Base-by-base conservation (phyloP, 2,797 vertebrate species). In the Scleropages formosus region DNA sequence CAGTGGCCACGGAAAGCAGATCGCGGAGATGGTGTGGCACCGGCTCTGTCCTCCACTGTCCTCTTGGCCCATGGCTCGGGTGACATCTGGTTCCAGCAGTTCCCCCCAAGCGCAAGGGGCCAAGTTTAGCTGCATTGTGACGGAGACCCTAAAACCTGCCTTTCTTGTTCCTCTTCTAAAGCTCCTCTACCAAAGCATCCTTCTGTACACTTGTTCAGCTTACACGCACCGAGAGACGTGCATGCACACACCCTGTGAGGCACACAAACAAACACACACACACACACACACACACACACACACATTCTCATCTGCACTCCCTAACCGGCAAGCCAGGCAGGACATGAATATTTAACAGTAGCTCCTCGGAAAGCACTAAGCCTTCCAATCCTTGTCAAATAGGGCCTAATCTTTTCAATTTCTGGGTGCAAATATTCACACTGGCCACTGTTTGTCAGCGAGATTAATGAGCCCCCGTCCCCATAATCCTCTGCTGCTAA, bases 361-460 rank as follows among this genome's bases (percentile, higher is more conserved):
- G 96, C 95, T 95, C 95, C 95, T 96, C 93, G 90, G 93, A 87
- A 93, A 88, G 87, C 89, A 90, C 91, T 89, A 94, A 95, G 94
- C 91, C 93, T 94, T 94, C 95, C 95, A 96, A 95, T 98, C 95
- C 95, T 97, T 94, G 93, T 96, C 96, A 98, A 98, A 98, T 97
- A 98, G 95, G 93, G 95, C 96, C 96, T 98, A 98, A 98, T 98
- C 96, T 98, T 98, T 98, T 97, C 97, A 97, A 98, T 98, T 98
- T 98, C 94, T 95, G 94, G 95, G 95, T 95, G 96, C 96, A 98
- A 98, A 98, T 98, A 98, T 98, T 97, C 96, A 96, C 97, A 96
- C 95, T 92, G 95, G 95, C 95, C 94, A 92, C 94, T 98, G 96
- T 98, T 98, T 98, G 96, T 98, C 95, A 95, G 94, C 92, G 95